phyloP scores from a whole-genome alignment of 2,113 vertebrate species.

The Vulpes vulpes region DNA sequence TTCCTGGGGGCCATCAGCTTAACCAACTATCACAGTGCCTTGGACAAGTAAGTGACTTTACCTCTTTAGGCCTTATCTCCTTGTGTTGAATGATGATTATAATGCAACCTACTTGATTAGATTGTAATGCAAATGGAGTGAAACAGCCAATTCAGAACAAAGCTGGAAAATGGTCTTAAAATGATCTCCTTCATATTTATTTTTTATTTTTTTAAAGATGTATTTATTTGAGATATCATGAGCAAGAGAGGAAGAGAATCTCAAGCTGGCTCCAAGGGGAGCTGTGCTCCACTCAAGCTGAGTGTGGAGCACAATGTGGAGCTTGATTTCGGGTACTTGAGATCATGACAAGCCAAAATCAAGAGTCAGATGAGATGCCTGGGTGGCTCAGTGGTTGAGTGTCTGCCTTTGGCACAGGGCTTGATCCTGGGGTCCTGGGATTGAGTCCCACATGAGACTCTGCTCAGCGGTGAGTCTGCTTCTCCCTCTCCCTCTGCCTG shows the following conservation, averaged over 20 bases:
- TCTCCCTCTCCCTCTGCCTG: background rate
- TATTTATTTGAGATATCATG: too few species aligned
- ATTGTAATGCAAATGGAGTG: background rate
- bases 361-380: background rate
- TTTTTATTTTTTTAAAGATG: too few species aligned
- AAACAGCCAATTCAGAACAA: background rate
- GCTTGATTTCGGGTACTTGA: too few species aligned
- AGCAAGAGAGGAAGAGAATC: too few species aligned
- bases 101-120: background rate
- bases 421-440: background rate
- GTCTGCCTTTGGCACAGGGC: background rate
- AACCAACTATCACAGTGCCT: background rate
- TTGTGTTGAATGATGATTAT: background rate
- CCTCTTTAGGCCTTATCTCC: background rate
- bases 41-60: background rate
- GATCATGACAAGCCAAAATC: too few species aligned
- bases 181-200: too few species aligned
- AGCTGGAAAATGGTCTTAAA: background rate
- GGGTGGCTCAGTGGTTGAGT: background rate
- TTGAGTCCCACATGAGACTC: rapidly evolving
- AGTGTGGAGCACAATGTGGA: too few species aligned
- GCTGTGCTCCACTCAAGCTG: too few species aligned
- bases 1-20: background rate
- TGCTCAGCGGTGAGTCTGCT: background rate
- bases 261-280: too few species aligned